phyloP scores from a whole-genome alignment of 2,797 vertebrate genomes.

The Betta splendens region DNA sequence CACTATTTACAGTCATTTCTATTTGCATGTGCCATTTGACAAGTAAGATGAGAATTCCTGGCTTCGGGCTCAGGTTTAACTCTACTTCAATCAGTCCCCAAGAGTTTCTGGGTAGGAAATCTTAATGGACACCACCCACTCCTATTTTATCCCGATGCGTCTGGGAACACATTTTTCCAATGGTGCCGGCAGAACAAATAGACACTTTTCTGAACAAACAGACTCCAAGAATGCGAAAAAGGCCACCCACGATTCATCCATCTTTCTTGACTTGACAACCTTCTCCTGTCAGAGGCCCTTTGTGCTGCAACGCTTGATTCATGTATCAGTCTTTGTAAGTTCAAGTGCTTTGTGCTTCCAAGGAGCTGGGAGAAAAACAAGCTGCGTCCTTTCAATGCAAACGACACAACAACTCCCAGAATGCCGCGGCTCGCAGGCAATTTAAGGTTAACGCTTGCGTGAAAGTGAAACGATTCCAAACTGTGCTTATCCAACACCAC shows the following conservation, averaged over 20 bases:
- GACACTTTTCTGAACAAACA: constrained; percentile 25
- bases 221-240: constrained; percentile 13
- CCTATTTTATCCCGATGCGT: constrained; percentile 6
- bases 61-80: background rate
- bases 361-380: constrained; percentile 18
- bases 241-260: background rate
- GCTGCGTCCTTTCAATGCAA: background rate
- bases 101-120: background rate
- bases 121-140: constrained; percentile 13
- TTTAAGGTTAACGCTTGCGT: constrained; percentile 5
- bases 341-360: constrained; percentile 16
- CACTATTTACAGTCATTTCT: background rate
- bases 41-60: background rate
- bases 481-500: too few species aligned
- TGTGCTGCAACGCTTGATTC: constrained; percentile 14
- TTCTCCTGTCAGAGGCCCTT: constrained; percentile 13
- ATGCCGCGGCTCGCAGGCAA: background rate
- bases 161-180: constrained; percentile 3
- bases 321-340: background rate
- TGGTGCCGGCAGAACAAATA: constrained; percentile 1
- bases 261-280: constrained; percentile 15
- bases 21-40: too few species aligned
- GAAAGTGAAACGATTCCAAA: too few species aligned
- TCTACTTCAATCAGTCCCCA: background rate
- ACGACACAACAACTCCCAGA: constrained; percentile 5